Percentiles rank a stretch among this genome's conserved stretches.
Conservation (phyloP, 2,113 vertebrate species). For the Noctilio leporinus region DNA sequence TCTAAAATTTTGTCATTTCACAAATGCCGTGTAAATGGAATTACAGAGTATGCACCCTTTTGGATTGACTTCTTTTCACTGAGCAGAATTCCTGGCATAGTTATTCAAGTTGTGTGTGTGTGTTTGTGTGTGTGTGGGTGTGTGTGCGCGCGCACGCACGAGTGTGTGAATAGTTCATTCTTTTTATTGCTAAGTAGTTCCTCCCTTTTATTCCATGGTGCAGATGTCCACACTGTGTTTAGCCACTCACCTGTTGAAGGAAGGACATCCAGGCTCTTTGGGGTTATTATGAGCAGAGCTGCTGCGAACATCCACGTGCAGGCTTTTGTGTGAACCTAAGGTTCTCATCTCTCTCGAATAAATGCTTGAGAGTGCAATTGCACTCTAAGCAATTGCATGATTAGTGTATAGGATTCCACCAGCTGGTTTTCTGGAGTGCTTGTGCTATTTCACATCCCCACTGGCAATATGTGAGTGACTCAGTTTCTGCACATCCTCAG, state of each 20-base stretch:
- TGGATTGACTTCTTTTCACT: neutral
- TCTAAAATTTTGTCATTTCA: neutral
- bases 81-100: neutral
- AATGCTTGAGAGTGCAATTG: accelerated
- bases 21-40: neutral
- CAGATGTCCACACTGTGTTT: neutral
- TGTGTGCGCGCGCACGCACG: no score
- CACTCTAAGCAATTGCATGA: neutral
- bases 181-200: neutral
- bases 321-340: neutral
- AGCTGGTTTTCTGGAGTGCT: neutral
- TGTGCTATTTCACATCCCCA: neutral
- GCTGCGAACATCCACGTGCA: neutral
- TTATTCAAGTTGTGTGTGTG: neutral
- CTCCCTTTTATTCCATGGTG: neutral
- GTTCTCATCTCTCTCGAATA: neutral
- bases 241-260: neutral
- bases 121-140: no score
- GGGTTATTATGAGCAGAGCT: neutral
- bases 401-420: neutral
- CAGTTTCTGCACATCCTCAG: neutral
- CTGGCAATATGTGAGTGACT: neutral
- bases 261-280: neutral
- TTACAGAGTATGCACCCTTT: neutral
- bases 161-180: no score